These are phyloP conservation scores for Thysanoteuthis rhombus DNA, from an alignment of 2,888 invertebrate genomes.

Conservation along the genomic window DNA sequence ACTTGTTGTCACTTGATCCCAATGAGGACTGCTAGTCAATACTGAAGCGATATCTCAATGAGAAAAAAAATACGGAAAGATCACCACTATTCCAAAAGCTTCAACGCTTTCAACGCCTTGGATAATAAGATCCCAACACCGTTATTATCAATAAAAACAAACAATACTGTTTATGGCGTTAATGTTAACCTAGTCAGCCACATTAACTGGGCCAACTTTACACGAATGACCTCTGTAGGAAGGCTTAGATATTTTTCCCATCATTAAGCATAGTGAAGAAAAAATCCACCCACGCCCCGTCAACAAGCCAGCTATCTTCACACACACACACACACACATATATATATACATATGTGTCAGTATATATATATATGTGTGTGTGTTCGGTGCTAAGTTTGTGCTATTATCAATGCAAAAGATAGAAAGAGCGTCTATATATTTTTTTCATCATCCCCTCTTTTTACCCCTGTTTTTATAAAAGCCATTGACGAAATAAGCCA, in stretches of 20 bases:
- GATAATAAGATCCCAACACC: neutral
- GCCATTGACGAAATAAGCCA: no score
- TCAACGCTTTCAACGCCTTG: neutral
- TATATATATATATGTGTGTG: no score
- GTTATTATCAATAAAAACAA: neutral
- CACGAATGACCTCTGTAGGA: neutral
- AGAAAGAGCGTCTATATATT: no score
- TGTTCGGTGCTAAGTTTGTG: no score
- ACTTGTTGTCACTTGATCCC: no score
- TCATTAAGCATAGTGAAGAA: neutral
- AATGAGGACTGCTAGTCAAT: no score
- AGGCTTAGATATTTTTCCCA: neutral
- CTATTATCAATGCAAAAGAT: no score
- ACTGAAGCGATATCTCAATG: no score
- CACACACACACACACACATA: neutral
- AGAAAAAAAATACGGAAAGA: no score
- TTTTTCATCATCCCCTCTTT: no score
- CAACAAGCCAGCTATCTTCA: neutral
- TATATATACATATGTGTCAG: no score
- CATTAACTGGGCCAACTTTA: neutral
- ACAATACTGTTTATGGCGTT: neutral
- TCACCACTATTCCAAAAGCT: neutral
- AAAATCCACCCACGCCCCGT: neutral
- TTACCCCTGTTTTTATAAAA: no score
- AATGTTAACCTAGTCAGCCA: neutral